Evolutionary conservation across 2,888 invertebrate species (phyloP).

Genomic region (Spisula solida): DNA sequence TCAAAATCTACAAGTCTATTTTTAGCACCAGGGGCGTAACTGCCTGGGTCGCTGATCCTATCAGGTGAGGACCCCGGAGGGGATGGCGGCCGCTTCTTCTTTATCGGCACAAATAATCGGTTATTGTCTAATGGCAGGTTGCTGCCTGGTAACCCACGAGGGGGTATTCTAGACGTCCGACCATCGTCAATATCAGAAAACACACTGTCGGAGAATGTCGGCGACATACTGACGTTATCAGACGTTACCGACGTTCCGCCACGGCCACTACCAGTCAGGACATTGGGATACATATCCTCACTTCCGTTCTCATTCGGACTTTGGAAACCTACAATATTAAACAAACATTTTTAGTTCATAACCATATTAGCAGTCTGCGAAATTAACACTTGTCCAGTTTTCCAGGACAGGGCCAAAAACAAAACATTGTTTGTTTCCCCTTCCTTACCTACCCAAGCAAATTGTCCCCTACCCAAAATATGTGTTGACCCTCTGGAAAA

Average conservation of each 20-base stretch:
- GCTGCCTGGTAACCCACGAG: slow-evolving; percentile 27
- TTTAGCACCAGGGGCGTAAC: slow-evolving; percentile 43
- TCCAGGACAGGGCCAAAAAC: too few species aligned
- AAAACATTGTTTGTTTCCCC: too few species aligned
- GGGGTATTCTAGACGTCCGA: background rate
- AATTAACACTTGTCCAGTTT: background rate
- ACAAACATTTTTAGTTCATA: background rate
- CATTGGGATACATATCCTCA: slow-evolving; percentile 56
- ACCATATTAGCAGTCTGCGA: too few species aligned
- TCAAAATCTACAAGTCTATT: slow-evolving; percentile 47
- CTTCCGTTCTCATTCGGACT: slow-evolving; percentile 68
- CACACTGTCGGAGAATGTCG: slow-evolving; percentile 70
- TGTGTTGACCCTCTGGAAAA: too few species aligned
- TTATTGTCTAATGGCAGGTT: slow-evolving; percentile 60
- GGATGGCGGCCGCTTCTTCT: slow-evolving; percentile 63
- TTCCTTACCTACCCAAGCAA: too few species aligned
- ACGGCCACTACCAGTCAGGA: slow-evolving; percentile 38
- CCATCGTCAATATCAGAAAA: slow-evolving; percentile 61
- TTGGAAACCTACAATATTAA: slow-evolving; percentile 70
- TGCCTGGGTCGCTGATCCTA: slow-evolving; percentile 30
- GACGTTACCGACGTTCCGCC: slow-evolving; percentile 57
- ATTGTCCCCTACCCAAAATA: too few species aligned
- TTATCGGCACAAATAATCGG: slow-evolving; percentile 72
- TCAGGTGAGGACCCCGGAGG: slow-evolving; percentile 60
- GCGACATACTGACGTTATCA: slow-evolving; percentile 60